These are phyloP conservation scores for Grantiella picta DNA, from an alignment of 2,113 vertebrate genomes.

Conservation along the genomic window DNA sequence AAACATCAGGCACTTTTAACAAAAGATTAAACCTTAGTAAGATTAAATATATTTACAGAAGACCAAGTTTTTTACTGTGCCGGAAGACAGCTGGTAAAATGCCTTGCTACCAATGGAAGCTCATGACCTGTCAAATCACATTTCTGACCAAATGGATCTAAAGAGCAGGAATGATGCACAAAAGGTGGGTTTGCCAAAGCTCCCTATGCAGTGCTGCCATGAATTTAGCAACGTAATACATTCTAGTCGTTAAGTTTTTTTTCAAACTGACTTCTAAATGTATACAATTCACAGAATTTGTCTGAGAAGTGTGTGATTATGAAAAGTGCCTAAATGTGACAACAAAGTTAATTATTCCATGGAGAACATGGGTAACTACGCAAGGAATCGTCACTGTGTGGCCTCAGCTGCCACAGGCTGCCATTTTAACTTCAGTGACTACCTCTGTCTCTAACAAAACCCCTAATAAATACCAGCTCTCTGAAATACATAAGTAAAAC, in stretches of 20 bases:
- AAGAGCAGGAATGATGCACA: neutral
- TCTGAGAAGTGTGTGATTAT: neutral
- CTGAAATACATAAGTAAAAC: rapidly evolving
- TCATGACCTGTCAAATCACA: neutral
- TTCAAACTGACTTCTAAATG: neutral
- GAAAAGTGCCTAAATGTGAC: neutral
- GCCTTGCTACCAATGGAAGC: neutral
- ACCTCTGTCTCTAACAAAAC: neutral
- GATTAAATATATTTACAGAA: neutral
- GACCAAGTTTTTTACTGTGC: neutral
- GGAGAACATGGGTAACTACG: neutral
- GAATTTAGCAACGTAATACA: neutral
- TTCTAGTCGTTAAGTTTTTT: neutral
- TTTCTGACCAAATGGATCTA: neutral
- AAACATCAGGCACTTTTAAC: neutral
- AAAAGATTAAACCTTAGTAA: neutral
- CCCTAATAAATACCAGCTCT: neutral
- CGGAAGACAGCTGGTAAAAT: neutral
- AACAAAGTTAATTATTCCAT: neutral
- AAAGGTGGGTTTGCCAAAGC: neutral
- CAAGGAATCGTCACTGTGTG: neutral
- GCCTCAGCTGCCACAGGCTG: neutral
- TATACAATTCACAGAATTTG: neutral
- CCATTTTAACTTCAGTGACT: neutral
- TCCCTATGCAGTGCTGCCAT: neutral